Evolutionary conservation across 2,888 invertebrate genomes (phyloP).

Genomic region (Tenthredo scrophulariae): DNA sequence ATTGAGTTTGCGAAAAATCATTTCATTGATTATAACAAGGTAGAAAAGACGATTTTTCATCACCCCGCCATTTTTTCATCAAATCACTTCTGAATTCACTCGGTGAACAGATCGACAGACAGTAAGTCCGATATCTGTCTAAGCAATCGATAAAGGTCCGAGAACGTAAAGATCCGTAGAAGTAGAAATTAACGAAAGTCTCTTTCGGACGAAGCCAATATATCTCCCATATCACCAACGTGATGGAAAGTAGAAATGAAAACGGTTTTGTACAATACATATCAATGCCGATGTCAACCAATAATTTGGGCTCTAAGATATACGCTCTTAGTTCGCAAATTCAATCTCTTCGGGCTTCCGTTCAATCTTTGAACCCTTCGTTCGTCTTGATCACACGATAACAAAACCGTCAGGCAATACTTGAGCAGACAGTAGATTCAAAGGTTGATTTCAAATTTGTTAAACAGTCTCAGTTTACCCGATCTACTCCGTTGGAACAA

Average conservation of each 20-base stretch:
- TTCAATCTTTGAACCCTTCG: conserved; percentile 11
- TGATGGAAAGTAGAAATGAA: not conserved
- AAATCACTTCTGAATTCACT: too few relatives aligned
- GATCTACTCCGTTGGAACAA: not conserved
- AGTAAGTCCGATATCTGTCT: too few relatives aligned
- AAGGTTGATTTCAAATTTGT: not conserved
- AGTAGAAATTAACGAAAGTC: too few relatives aligned
- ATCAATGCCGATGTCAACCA: not conserved
- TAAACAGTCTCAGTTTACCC: not conserved
- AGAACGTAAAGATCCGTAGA: too few relatives aligned
- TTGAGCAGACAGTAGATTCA: not conserved
- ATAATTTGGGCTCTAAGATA: not conserved
- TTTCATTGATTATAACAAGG: not conserved
- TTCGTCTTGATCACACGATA: not conserved
- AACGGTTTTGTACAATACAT: not conserved
- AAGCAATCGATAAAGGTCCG: too few relatives aligned
- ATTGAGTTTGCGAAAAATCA: not conserved
- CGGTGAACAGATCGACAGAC: too few relatives aligned
- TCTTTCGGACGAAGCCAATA: too few relatives aligned
- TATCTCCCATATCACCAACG: too few relatives aligned
- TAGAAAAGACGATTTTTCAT: not conserved
- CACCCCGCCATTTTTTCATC: too few relatives aligned
- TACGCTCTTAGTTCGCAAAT: not conserved
- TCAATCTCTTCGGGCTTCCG: not conserved
- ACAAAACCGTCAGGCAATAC: not conserved